A percentile compares a stretch with the other conserved stretches of the same genome.
Evolutionary conservation across 2,797 vertebrate genomes (phyloP).

Genomic region (Notolepis coatsorum): DNA sequence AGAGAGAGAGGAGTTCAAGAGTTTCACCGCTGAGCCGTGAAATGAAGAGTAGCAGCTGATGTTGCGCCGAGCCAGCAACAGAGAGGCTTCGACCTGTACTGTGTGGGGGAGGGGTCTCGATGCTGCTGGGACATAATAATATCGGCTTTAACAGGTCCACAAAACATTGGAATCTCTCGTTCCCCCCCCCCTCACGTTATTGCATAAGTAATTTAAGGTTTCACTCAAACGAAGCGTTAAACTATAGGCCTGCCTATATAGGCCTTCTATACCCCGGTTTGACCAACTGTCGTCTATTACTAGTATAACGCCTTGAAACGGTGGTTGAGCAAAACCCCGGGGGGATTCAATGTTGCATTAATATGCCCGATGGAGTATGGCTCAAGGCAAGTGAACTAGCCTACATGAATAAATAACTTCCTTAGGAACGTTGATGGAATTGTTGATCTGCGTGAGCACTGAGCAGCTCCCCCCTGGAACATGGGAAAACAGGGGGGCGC

Average conservation of each 20-base stretch:
- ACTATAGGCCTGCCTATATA: neutral
- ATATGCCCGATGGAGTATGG: conserved; percentile 18
- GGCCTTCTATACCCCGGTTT: no score
- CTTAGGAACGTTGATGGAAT: conserved; percentile 9
- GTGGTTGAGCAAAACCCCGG: neutral
- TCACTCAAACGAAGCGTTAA: neutral
- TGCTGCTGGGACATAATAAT: conserved; percentile 22
- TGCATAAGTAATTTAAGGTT: conserved; percentile 30
- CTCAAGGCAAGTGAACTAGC: conserved; percentile 4
- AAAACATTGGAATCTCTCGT: neutral
- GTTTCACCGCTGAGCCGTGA: conserved; percentile 84
- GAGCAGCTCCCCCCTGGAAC: no score
- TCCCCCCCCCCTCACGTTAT: conserved; percentile 42
- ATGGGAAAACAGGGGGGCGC: no score
- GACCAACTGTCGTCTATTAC: neutral
- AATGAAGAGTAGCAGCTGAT: conserved; percentile 86
- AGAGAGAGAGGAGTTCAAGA: conserved; percentile 70
- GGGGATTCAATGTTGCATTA: conserved; percentile 23
- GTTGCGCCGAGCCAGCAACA: conserved; percentile 60
- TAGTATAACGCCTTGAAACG: conserved; percentile 3
- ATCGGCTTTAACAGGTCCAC: neutral
- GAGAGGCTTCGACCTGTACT: conserved; percentile 56
- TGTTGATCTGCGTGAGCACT: conserved; percentile 54
- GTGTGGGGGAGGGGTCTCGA: conserved; percentile 64
- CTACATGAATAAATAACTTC: conserved; percentile 37